Conservation (phyloP, 2,888 invertebrate genomes). For the Acleris sparsana region DNA sequence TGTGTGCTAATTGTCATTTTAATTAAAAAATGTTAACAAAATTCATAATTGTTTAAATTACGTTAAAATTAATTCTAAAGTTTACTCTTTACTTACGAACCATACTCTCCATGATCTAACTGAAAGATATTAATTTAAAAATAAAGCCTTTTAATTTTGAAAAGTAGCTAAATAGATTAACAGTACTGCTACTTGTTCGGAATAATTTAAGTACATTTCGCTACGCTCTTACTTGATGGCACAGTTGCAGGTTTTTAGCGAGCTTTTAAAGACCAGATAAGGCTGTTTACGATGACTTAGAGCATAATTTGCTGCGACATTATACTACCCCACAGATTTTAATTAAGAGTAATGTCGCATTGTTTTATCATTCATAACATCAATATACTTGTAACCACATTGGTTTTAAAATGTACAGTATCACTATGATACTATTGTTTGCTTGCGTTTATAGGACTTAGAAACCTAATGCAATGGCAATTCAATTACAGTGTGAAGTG, state of each 20-base stretch:
- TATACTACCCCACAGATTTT: constrained; percentile 41
- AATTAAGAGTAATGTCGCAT: constrained; percentile 27
- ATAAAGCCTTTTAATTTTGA: no score
- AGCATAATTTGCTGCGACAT: constrained; percentile 44
- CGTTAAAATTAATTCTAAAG: no score
- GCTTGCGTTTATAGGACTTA: neutral
- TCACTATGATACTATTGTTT: neutral
- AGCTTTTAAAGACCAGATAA: constrained; percentile 54
- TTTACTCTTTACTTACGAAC: no score
- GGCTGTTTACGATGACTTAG: constrained; percentile 53
- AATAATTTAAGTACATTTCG: constrained; percentile 37
- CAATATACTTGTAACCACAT: neutral
- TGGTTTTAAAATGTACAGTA: neutral
- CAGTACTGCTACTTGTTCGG: no score
- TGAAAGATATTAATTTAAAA: no score
- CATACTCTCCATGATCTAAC: no score
- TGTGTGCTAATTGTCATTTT: no score
- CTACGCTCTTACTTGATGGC: constrained; percentile 45
- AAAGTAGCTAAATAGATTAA: neutral
- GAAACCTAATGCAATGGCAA: constrained; percentile 39
- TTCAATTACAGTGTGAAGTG: constrained; percentile 56
- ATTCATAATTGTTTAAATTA: no score
- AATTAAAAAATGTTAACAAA: no score
- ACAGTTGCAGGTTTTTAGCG: constrained; percentile 54
- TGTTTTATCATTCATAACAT: constrained; percentile 16